Evolutionary conservation across 2,888 invertebrate species (phyloP).

Genomic region (Xestia rhomboidea): DNA sequence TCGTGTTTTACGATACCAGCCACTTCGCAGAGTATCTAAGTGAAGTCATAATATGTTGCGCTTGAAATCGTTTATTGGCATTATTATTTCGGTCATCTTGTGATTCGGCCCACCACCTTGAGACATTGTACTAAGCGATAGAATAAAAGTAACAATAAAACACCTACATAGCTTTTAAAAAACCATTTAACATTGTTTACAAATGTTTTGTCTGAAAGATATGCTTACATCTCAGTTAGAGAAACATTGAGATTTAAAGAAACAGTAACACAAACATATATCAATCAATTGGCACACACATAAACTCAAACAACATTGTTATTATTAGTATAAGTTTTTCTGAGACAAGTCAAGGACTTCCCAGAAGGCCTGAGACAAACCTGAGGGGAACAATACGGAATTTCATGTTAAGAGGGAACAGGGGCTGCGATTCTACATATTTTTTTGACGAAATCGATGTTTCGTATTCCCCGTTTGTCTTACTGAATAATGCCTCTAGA

Average conservation of each 20-base stretch:
- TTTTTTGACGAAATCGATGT: too few species aligned
- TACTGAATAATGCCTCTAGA: too few species aligned
- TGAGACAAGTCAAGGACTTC: neutral
- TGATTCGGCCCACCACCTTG: neutral
- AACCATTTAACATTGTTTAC: constrained; percentile 12
- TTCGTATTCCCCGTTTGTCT: too few species aligned
- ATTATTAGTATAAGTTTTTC: neutral
- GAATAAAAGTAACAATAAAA: neutral
- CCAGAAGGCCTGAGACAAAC: neutral
- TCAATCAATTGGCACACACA: constrained; percentile 14
- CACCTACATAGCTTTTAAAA: constrained; percentile 7
- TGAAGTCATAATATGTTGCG: neutral
- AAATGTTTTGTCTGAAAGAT: constrained; percentile 28
- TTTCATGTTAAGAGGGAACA: too few species aligned
- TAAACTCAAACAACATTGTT: constrained; percentile 1
- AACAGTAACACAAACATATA: constrained; percentile 16
- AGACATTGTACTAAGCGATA: neutral
- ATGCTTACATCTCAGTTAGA: constrained; percentile 11
- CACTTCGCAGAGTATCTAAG: too few species aligned
- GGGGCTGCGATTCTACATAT: too few species aligned
- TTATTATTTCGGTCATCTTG: neutral
- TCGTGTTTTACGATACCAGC: too few species aligned
- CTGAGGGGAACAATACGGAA: too few species aligned
- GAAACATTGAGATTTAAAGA: constrained; percentile 13
- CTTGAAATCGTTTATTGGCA: neutral